Conservation (phyloP, 2,888 invertebrate species). For the Platycnemis pennipes region DNA sequence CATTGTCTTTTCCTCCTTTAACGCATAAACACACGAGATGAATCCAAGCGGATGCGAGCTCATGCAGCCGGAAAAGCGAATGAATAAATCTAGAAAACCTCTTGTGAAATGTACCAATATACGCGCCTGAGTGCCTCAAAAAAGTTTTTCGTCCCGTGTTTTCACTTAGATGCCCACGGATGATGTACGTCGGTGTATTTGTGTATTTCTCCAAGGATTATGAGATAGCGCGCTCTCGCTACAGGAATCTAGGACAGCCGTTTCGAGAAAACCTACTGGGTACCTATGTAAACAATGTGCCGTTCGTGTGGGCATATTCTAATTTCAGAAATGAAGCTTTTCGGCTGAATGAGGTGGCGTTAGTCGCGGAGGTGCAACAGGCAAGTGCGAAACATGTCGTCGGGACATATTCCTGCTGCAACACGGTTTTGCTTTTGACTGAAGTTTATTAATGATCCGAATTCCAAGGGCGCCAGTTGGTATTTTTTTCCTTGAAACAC, state of each 20-base stretch:
- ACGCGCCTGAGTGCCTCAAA: conserved; percentile 5
- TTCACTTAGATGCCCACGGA: conserved; percentile 54
- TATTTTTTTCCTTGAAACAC: neutral
- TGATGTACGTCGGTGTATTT: neutral
- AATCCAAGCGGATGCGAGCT: neutral
- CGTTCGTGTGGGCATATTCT: conserved; percentile 50
- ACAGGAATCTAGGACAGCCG: neutral
- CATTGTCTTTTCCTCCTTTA: neutral
- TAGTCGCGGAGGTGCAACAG: neutral
- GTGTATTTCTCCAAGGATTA: conserved; percentile 47
- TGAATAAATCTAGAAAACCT: neutral
- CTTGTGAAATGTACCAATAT: neutral
- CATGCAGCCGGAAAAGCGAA: neutral
- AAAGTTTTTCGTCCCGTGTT: conserved; percentile 43
- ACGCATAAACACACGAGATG: neutral
- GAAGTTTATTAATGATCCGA: neutral
- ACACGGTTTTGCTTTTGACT: neutral
- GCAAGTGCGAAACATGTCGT: neutral
- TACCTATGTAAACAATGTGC: conserved; percentile 4
- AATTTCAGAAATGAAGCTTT: conserved; percentile 66
- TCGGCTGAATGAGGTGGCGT: conserved; percentile 41
- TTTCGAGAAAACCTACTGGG: neutral
- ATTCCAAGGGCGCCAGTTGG: neutral
- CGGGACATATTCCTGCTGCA: neutral
- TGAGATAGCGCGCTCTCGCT: conserved; percentile 37